Evolutionary conservation across 2,888 invertebrate species (phyloP).

Genomic region (Pachymerium ferrugineum): DNA sequence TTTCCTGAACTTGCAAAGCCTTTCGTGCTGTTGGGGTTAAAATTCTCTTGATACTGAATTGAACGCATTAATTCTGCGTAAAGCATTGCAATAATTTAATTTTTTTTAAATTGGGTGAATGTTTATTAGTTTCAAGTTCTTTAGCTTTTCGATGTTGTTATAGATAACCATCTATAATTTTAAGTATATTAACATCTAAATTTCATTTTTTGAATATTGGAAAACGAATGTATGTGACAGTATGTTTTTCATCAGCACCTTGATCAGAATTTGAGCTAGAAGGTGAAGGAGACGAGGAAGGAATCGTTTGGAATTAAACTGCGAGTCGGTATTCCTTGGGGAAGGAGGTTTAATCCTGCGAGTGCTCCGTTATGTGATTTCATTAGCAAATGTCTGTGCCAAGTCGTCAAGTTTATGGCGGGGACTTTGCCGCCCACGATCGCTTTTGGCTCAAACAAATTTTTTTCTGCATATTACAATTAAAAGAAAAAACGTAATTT

Average conservation of each 20-base stretch:
- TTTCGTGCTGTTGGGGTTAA: too few relatives aligned
- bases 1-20: slow-evolving; percentile 8
- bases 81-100: too few relatives aligned
- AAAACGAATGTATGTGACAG: too few relatives aligned
- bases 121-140: too few relatives aligned
- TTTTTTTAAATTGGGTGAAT: too few relatives aligned
- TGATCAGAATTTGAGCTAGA: neutral
- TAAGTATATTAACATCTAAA: too few relatives aligned
- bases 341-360: slow-evolving; percentile 31
- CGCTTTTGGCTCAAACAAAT: neutral
- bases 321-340: slow-evolving; percentile 11
- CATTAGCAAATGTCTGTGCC: slow-evolving; percentile 32
- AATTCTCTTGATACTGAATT: too few relatives aligned
- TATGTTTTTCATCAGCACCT: too few relatives aligned
- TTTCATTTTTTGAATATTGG: too few relatives aligned
- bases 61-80: too few relatives aligned
- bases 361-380: slow-evolving; percentile 33
- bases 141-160: too few relatives aligned
- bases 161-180: too few relatives aligned
- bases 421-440: neutral
- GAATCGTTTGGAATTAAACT: slow-evolving; percentile 23
- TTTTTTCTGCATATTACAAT: neutral
- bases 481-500: neutral
- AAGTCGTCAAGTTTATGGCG: slow-evolving; percentile 31
- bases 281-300: slow-evolving; percentile 3